phyloP scores from a whole-genome alignment of 2,888 invertebrate genomes.

The Syritta pipiens region DNA sequence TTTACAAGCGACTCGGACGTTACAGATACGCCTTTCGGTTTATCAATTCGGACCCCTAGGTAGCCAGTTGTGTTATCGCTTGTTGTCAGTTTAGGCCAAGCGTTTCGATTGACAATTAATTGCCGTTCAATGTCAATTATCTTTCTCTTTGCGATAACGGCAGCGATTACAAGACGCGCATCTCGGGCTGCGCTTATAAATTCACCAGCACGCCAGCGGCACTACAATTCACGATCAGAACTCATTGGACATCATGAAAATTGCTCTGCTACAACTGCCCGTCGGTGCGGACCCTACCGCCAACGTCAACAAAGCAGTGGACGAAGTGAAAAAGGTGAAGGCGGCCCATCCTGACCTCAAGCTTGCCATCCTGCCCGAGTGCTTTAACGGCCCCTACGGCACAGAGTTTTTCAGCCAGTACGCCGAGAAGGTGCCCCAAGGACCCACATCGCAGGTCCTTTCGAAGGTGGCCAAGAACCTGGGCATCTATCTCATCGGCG shows the following conservation, averaged over 20 bases:
- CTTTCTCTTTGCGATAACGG: not conserved
- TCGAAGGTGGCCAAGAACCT: slow-evolving; percentile 88
- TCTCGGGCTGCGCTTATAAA: not conserved
- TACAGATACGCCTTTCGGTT: not conserved
- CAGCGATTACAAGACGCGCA: not conserved
- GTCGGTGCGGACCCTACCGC: slow-evolving; percentile 70
- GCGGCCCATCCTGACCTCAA: slow-evolving; percentile 75
- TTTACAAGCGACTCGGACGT: not conserved
- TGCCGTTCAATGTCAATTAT: not conserved
- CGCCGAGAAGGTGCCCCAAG: slow-evolving; percentile 92
- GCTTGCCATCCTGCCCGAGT: slow-evolving; percentile 88
- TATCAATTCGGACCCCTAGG: not conserved
- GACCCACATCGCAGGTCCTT: slow-evolving; percentile 86
- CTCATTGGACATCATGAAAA: slow-evolving; percentile 71
- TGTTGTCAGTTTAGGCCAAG: not conserved
- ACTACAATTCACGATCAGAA: too few species aligned
- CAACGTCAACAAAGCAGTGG: slow-evolving; percentile 73
- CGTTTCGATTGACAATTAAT: not conserved
- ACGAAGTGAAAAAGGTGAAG: slow-evolving; percentile 72
- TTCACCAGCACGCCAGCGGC: too few species aligned
- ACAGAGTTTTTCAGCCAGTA: slow-evolving; percentile 88
- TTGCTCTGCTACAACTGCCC: slow-evolving; percentile 74
- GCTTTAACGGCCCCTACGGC: slow-evolving; percentile 97
- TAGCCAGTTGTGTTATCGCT: not conserved
- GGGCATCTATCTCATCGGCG: slow-evolving; percentile 90